Percentiles rank a stretch among this genome's conserved stretches.
Evolutionary conservation across 1,140 invertebrate species (phyloP).

Genomic region (Penaeus chinensis): DNA sequence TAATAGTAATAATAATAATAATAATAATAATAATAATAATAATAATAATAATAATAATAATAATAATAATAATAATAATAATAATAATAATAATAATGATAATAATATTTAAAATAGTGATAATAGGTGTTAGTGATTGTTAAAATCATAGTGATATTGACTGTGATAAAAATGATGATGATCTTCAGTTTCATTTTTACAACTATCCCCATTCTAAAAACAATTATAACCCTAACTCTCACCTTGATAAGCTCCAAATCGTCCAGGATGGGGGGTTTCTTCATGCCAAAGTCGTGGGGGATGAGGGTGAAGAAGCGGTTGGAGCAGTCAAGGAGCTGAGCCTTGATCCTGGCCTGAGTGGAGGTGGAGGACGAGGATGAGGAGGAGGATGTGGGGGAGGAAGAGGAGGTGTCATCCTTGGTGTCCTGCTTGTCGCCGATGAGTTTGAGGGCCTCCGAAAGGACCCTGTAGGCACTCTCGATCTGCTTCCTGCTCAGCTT

Average conservation of each 20-base stretch:
- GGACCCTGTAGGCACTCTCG: constrained; percentile 83
- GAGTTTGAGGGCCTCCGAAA: constrained; percentile 81
- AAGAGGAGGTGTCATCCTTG: constrained; percentile 60
- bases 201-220: too few relatives aligned
- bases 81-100: too few relatives aligned
- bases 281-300: constrained; percentile 92
- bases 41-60: too few relatives aligned
- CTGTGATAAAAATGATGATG: too few relatives aligned
- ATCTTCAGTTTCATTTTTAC: too few relatives aligned
- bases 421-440: constrained; percentile 69
- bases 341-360: constrained; percentile 3
- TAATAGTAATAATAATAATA: too few relatives aligned
- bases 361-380: neutral
- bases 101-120: too few relatives aligned
- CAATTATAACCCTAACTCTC: neutral
- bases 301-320: constrained; percentile 88
- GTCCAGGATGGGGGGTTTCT: constrained; percentile 84
- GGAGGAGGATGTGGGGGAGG: neutral
- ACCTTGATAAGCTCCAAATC: constrained; percentile 81
- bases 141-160: too few relatives aligned
- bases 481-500: constrained; percentile 95
- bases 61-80: too few relatives aligned
- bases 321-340: constrained; percentile 59
- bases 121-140: too few relatives aligned
- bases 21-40: too few relatives aligned